Evolutionary conservation across 2,797 vertebrate genomes (phyloP).

Genomic region (Falco biarmicus): DNA sequence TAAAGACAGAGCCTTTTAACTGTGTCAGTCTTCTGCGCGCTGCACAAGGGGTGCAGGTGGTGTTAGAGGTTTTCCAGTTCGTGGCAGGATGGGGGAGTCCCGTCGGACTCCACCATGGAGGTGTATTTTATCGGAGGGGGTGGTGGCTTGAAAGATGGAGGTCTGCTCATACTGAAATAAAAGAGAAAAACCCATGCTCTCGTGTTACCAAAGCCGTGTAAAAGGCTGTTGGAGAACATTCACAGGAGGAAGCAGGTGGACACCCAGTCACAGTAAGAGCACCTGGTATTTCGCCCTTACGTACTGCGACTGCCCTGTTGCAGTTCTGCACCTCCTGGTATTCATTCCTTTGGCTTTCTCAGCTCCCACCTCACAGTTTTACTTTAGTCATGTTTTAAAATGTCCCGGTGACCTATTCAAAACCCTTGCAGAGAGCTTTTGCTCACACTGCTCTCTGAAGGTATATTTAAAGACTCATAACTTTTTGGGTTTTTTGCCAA

Average conservation of each 20-base stretch:
- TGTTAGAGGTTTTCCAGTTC: constrained; percentile 68
- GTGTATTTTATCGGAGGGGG: constrained; percentile 71
- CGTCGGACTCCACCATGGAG: constrained; percentile 57
- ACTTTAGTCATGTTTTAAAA: neutral
- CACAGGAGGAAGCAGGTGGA: neutral
- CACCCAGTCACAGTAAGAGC: neutral
- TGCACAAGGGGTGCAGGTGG: neutral
- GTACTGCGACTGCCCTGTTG: neutral
- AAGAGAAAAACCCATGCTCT: neutral
- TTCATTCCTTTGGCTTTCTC: neutral
- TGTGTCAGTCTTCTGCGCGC: neutral
- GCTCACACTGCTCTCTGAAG: neutral
- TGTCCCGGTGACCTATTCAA: neutral
- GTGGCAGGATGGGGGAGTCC: constrained; percentile 40
- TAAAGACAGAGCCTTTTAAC: neutral
- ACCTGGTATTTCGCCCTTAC: neutral
- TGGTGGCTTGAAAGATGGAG: constrained; percentile 73
- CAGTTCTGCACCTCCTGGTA: neutral
- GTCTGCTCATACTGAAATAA: constrained; percentile 73
- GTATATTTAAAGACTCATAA: neutral
- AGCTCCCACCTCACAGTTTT: neutral
- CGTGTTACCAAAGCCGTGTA: neutral
- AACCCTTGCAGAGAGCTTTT: neutral
- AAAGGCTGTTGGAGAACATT: neutral
- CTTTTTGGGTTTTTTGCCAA: neutral